Percentiles rank a stretch among this genome's conserved stretches.
Conservation (phyloP, 1,140 invertebrate species). For the Magallana ariakensis region DNA sequence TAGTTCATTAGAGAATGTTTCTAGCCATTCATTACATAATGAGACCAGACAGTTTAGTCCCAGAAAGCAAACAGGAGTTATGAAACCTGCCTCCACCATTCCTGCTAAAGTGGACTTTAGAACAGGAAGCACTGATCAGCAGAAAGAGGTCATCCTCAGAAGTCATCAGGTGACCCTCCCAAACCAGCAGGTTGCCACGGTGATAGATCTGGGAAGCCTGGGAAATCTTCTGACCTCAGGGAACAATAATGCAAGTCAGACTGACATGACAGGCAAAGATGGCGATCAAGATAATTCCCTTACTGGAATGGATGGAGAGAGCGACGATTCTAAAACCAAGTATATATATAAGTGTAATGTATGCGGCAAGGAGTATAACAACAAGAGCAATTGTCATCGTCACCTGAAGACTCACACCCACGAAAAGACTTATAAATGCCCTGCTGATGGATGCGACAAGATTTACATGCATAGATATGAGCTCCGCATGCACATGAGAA, state of each 20-base stretch:
- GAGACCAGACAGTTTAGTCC: neutral
- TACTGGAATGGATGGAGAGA: conserved; percentile 17
- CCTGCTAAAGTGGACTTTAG: neutral
- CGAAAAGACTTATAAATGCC: conserved; percentile 55
- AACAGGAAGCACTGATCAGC: conserved; percentile 42
- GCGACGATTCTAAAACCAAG: conserved; percentile 48
- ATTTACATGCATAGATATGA: conserved; percentile 57
- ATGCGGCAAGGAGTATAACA: conserved; percentile 60
- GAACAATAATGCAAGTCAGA: neutral
- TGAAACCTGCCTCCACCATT: conserved; percentile 1
- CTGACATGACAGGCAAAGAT: neutral
- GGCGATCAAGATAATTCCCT: neutral
- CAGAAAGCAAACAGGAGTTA: neutral
- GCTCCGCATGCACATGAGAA: conserved; percentile 56
- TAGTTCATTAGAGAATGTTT: neutral
- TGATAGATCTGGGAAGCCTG: conserved; percentile 55
- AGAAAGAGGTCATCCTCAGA: conserved; percentile 37
- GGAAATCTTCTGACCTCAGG: conserved; percentile 45
- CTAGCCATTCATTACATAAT: neutral
- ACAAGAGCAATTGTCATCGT: conserved; percentile 59
- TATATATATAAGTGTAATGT: conserved; percentile 61
- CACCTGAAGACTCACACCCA: conserved; percentile 57
- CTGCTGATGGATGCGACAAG: conserved; percentile 47
- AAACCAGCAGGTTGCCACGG: conserved; percentile 58
- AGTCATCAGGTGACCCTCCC: conserved; percentile 57